Base-by-base conservation (phyloP, 2,797 vertebrate genomes). In the Bradypus variegatus region DNA sequence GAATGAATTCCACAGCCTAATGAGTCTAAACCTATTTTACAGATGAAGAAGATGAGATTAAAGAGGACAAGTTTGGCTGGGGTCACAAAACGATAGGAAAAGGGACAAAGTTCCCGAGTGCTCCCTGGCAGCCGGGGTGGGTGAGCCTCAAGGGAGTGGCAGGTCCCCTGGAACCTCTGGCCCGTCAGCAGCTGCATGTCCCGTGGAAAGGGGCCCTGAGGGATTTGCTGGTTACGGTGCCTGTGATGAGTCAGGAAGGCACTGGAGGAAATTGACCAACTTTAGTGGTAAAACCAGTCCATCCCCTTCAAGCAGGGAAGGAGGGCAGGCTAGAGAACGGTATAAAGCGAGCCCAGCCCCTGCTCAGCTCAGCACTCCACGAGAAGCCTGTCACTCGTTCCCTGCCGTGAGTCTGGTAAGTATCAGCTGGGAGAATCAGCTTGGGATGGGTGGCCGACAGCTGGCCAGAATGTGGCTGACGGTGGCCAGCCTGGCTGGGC, bases 281-380 rank as follows among this genome's bases (percentile, higher is more conserved):
- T 25, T 16, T 27, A 88, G 92, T 65, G 76, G 95, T 92, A 77
- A 91, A 96, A 96, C 95, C 94, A 91, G 94, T 95, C 86, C 83
- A 75, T 92, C 91, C 31, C 86, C 94, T 93, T 91, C 45, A 60
- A 18, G 15, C 75, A 50, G 65, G 31, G 62, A 70, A 88, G 85
- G 90, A 89, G 50, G 70, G 21, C 33, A 85, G 89, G 48, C 50
- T 41, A 75, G 3, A 9, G 76, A 48, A 33, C 2, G 7, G 29
- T 96, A 96, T 96, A 96, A 96, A 96, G 58, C 76, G 33, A 38
- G 55, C 31, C 36, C 14, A 3, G 48, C 4, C 36, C 25, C 76
- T 88, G 50, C 45, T 81, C 33, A 13, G 45, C 80, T 94, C 88
- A 58, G 64, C 78, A 90, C 23, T 70, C 41, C 80, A 14, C 76